Percentiles rank a stretch among this genome's conserved stretches.
Evolutionary conservation across 1,140 invertebrate species (phyloP).

Genomic region (Drosophila lacertosa): DNA sequence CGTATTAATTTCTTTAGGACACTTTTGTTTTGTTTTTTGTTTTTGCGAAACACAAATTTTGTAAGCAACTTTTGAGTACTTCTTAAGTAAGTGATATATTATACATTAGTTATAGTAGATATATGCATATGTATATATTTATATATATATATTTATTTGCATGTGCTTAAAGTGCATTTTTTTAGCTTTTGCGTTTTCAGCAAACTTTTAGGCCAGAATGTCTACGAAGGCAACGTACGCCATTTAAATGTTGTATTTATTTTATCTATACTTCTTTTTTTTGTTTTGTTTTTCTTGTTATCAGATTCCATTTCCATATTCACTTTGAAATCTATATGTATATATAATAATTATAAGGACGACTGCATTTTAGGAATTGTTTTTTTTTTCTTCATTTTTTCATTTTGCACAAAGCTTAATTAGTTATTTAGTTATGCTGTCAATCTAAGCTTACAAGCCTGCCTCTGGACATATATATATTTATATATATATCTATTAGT

Average conservation of each 20-base stretch:
- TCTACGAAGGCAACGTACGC: conserved; percentile 41
- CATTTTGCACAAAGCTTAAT: conserved; percentile 68
- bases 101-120: neutral
- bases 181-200: conserved; percentile 1
- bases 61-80: conserved; percentile 30
- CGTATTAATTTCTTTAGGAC: conserved; percentile 56
- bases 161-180: conserved; percentile 26
- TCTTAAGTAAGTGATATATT: conserved; percentile 12
- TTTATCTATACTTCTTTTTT: no score
- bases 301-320: conserved; percentile 10
- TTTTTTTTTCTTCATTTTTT: conserved; percentile 24
- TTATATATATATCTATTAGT: conserved; percentile 11
- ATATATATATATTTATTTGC: conserved; percentile 1
- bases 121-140: neutral
- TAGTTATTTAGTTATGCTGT: conserved; percentile 65
- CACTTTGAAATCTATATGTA: conserved; percentile 12
- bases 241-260: conserved; percentile 6
- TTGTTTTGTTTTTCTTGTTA: neutral
- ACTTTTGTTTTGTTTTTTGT: no score
- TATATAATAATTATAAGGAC: conserved; percentile 70
- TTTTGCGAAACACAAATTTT: conserved; percentile 33
- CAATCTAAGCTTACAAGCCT: conserved; percentile 34
- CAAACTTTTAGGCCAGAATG: conserved; percentile 33
- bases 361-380: conserved; percentile 79
- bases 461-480: conserved; percentile 18